Evolutionary conservation across 2,113 vertebrate genomes (phyloP).

Genomic region (Nettapus auritus): DNA sequence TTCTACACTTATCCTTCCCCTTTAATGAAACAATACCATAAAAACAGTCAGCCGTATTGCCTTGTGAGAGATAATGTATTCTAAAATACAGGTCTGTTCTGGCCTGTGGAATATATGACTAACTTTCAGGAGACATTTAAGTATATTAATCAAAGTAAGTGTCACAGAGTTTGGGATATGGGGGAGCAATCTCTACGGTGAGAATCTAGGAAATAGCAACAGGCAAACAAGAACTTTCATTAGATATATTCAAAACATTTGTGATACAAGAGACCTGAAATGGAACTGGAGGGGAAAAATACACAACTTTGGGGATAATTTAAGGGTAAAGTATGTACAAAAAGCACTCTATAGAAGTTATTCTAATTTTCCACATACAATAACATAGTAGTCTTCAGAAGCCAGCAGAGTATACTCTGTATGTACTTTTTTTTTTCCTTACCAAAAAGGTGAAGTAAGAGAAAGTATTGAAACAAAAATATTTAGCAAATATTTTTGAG

Average conservation of each 20-base stretch:
- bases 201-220: neutral
- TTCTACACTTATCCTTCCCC: neutral
- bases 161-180: neutral
- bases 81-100: neutral
- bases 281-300: neutral
- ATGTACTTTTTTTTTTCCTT: no score
- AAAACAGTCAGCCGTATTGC: neutral
- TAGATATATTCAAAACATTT: neutral
- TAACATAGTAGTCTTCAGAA: no score
- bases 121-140: neutral
- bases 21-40: neutral
- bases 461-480: neutral
- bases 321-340: no score
- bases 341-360: no score
- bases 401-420: no score
- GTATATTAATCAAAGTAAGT: neutral
- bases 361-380: no score
- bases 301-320: fast-evolving
- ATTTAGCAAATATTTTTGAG: neutral
- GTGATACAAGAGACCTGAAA: neutral
- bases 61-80: neutral
- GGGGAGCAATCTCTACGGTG: neutral
- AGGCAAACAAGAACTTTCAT: neutral
- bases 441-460: neutral
- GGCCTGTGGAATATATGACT: neutral